Evolutionary conservation across 2,888 invertebrate genomes (phyloP).

Genomic region (Tanypteryx hageni): DNA sequence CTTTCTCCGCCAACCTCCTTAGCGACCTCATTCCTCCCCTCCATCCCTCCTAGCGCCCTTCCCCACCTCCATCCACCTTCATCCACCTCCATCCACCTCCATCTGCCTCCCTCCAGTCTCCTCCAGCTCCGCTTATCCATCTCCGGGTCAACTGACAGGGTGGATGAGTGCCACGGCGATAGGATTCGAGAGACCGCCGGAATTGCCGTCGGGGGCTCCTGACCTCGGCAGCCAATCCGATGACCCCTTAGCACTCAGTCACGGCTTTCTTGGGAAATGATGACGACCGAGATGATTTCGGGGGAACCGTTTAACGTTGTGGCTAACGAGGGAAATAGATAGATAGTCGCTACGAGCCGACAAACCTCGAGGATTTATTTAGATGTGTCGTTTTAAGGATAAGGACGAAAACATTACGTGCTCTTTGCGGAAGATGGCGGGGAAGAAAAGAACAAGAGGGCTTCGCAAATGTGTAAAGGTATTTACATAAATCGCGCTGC

Average conservation of each 20-base stretch:
- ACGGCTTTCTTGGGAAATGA: neutral
- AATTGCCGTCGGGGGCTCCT: neutral
- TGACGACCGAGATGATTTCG: conserved; percentile 12
- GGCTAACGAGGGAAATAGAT: conserved; percentile 19
- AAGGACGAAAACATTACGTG: no score
- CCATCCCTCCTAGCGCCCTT: neutral
- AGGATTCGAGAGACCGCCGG: conserved; percentile 8
- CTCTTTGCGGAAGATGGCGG: no score
- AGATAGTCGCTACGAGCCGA: neutral
- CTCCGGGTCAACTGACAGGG: conserved; percentile 32
- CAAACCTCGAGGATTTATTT: neutral
- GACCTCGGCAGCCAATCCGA: conserved; percentile 39
- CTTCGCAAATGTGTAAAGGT: no score
- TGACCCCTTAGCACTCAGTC: conserved; percentile 39
- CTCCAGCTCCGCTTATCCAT: neutral
- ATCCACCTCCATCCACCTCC: neutral
- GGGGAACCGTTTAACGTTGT: conserved; percentile 7
- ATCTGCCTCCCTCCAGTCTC: neutral
- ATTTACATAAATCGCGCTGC: no score
- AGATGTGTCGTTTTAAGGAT: no score
- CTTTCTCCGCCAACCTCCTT: neutral
- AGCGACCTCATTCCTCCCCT: neutral
- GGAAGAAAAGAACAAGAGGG: no score
- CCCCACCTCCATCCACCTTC: neutral
- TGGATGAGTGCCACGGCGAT: neutral